Evolutionary conservation across 2,888 invertebrate species (phyloP).

Genomic region (Augochlorella aurata): DNA sequence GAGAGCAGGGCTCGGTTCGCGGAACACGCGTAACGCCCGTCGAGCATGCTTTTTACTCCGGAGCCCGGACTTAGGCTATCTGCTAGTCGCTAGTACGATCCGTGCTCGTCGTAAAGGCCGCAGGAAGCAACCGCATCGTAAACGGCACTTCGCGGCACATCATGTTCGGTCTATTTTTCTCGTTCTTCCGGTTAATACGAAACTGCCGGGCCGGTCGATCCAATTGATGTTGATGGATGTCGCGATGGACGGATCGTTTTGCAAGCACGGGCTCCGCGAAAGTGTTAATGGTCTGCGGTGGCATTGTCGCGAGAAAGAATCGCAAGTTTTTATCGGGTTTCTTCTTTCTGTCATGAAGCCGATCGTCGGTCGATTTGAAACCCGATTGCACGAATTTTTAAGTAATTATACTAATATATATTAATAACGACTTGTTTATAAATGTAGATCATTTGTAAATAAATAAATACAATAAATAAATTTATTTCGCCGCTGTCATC

Average conservation of each 20-base stretch:
- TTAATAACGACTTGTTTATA: too few relatives aligned
- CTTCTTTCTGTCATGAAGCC: background rate
- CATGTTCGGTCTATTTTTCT: constrained; percentile 21
- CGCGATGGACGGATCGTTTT: background rate
- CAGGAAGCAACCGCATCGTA: constrained; percentile 46
- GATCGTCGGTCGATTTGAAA: background rate
- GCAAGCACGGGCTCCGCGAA: background rate
- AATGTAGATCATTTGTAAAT: too few relatives aligned
- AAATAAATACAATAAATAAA: too few relatives aligned
- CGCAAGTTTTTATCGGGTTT: background rate
- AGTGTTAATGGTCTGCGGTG: background rate
- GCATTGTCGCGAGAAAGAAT: background rate
- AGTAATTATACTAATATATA: too few relatives aligned
- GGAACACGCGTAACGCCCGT: constrained; percentile 38
- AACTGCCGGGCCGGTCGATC: background rate
- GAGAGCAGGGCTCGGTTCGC: constrained; percentile 10
- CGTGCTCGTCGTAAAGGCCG: constrained; percentile 54
- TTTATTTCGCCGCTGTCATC: too few relatives aligned
- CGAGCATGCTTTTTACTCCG: constrained; percentile 43
- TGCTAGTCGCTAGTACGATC: constrained; percentile 14
- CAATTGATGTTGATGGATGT: constrained; percentile 12
- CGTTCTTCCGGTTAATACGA: background rate
- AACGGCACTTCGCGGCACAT: constrained; percentile 33
- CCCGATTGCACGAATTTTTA: too few relatives aligned
- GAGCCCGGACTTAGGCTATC: constrained; percentile 19